A percentile compares a stretch with the other conserved stretches of the same genome.
phyloP scores from a whole-genome alignment of 2,113 vertebrate genomes.

The Xenopus tropicalis region UCB_Xtro_10.0 CM004448.2:127548001-127548500 shows the following conservation, averaged over 20 bases:
- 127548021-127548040: too few relatives aligned
- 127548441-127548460: slow-evolving; percentile 29
- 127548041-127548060: too few relatives aligned
- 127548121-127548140: neutral
- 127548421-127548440: slow-evolving; percentile 38
- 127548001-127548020: too few relatives aligned
- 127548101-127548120: too few relatives aligned
- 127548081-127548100: too few relatives aligned
- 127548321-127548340: slow-evolving; percentile 39
- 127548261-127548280: neutral
- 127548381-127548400: slow-evolving; percentile 43
- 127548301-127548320: slow-evolving; percentile 19
- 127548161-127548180: neutral
- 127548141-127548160: neutral
- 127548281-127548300: slow-evolving; percentile 24
- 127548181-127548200: neutral
- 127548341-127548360: slow-evolving; percentile 38
- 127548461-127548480: slow-evolving; percentile 31
- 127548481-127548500: slow-evolving; percentile 23
- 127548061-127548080: too few relatives aligned
- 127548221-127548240: slow-evolving; percentile 8
- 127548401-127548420: slow-evolving; percentile 40
- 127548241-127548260: slow-evolving; percentile 1
- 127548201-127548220: neutral
- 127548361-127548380: slow-evolving; percentile 41